Conservation (phyloP, 2,888 invertebrate genomes). For the Eilema sororculum region DNA sequence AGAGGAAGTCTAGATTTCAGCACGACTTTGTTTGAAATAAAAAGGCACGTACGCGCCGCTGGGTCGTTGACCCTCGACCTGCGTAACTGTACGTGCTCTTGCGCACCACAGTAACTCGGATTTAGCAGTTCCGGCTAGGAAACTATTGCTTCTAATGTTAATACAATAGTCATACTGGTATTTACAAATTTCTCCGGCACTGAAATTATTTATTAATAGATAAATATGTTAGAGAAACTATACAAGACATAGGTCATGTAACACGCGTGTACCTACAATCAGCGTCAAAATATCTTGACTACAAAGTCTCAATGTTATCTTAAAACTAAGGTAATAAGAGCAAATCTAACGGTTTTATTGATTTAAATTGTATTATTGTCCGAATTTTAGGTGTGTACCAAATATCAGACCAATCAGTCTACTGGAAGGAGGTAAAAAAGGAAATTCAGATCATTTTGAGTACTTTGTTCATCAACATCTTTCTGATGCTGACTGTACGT, state of each 20-base stretch:
- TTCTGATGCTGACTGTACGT: too few species aligned
- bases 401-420: too few species aligned
- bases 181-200: slow-evolving; percentile 6
- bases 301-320: too few species aligned
- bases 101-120: slow-evolving; percentile 43
- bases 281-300: too few species aligned
- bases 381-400: too few species aligned
- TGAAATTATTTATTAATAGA: not conserved
- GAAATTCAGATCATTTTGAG: too few species aligned
- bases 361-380: too few species aligned
- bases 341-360: too few species aligned
- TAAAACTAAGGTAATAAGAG: too few species aligned
- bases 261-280: too few species aligned
- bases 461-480: too few species aligned
- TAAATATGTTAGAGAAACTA: not conserved
- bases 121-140: slow-evolving; percentile 47
- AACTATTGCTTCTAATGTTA: slow-evolving; percentile 15
- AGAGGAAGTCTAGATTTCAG: slow-evolving; percentile 17
- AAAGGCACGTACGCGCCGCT: slow-evolving; percentile 30
- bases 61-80: slow-evolving; percentile 66
- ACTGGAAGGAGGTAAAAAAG: too few species aligned
- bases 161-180: slow-evolving; percentile 2
- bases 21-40: slow-evolving; percentile 15
- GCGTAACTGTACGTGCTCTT: slow-evolving; percentile 63
- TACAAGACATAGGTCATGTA: not conserved